These are phyloP conservation scores for Melanotaenia nigrans DNA, from an alignment of 2,797 vertebrate species.

Conservation along the genomic window DNA sequence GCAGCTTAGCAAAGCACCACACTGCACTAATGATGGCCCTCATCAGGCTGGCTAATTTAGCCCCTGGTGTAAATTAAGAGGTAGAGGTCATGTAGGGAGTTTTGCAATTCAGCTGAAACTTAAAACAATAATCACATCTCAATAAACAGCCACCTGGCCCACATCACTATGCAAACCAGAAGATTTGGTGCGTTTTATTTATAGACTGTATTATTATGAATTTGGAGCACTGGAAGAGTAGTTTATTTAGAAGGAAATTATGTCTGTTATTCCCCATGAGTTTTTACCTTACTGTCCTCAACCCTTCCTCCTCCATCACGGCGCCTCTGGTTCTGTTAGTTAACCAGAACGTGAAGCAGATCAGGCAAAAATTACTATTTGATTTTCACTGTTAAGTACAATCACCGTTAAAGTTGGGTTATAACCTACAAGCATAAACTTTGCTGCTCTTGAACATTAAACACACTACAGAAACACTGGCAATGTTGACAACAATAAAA, in stretches of 20 bases:
- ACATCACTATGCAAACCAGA: conserved; percentile 54
- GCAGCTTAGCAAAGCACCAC: conserved; percentile 30
- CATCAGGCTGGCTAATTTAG: conserved; percentile 62
- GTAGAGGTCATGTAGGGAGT: conserved; percentile 40
- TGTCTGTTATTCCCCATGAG: conserved; percentile 46
- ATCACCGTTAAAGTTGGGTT: not conserved
- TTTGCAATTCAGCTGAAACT: conserved; percentile 32
- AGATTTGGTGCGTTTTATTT: conserved; percentile 66
- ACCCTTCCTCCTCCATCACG: not conserved
- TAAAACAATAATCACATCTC: conserved; percentile 63
- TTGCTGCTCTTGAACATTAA: not conserved
- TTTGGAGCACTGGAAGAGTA: conserved; percentile 57
- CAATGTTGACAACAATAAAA: not conserved
- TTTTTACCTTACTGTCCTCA: conserved; percentile 39
- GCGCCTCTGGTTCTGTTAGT: conserved; percentile 33
- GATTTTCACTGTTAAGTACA: not conserved
- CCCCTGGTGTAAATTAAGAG: conserved; percentile 65
- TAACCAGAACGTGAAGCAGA: conserved; percentile 52
- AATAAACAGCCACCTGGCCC: conserved; percentile 44
- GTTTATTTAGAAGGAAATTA: conserved; percentile 51
- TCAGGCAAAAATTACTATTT: conserved; percentile 48
- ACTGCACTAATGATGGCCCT: conserved; percentile 64
- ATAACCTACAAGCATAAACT: not conserved
- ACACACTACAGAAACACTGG: not conserved
- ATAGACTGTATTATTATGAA: conserved; percentile 67